Conservation (phyloP, 2,888 invertebrate genomes). For the Tillus elongatus region DNA sequence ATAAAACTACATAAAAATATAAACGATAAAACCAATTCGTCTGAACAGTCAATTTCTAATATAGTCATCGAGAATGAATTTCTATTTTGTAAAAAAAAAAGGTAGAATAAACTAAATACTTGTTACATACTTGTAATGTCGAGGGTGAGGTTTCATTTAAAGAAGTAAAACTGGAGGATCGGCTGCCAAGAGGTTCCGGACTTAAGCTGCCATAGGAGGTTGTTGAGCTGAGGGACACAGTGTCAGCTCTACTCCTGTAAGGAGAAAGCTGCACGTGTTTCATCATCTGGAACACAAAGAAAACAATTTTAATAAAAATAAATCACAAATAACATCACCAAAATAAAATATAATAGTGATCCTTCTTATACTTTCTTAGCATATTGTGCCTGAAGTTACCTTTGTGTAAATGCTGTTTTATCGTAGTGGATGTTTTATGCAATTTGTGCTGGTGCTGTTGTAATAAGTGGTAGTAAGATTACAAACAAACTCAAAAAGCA, state of each 20-base stretch:
- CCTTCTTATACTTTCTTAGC: too few species aligned
- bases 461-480: too few species aligned
- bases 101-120: constrained; percentile 1
- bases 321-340: background rate
- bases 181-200: constrained; percentile 62
- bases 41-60: too few species aligned
- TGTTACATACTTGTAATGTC: constrained; percentile 38
- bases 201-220: constrained; percentile 61
- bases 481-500: too few species aligned
- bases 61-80: background rate
- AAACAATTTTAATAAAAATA: constrained; percentile 1
- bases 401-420: too few species aligned
- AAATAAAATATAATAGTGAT: background rate
- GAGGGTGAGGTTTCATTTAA: constrained; percentile 46
- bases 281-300: constrained; percentile 57
- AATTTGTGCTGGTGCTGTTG: too few species aligned
- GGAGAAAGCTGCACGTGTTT: constrained; percentile 88
- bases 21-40: too few species aligned
- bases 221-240: constrained; percentile 73
- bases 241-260: constrained; percentile 74
- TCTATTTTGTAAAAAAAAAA: background rate
- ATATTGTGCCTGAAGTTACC: too few species aligned
- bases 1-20: too few species aligned
- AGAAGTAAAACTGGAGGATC: constrained; percentile 57
- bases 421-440: too few species aligned